Evolutionary conservation across 2,797 vertebrate species (phyloP).

Genomic region (Chelmon rostratus): DNA sequence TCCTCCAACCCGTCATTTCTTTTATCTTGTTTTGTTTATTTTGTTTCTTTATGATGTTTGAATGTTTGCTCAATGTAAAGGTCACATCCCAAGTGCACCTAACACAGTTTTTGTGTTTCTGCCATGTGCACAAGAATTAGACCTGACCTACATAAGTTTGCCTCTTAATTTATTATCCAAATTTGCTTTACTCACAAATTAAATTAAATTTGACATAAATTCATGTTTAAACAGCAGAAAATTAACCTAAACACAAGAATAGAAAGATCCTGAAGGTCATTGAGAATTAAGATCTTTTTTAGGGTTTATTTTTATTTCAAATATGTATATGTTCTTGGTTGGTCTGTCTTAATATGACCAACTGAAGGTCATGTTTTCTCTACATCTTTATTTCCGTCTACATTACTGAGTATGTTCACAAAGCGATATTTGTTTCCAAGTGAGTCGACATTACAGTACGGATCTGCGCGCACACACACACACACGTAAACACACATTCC

Average conservation of each 20-base stretch:
- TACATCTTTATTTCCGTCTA: constrained; percentile 4
- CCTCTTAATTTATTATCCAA: not conserved
- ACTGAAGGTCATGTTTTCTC: constrained; percentile 27
- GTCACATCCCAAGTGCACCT: not conserved
- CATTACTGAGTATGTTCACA: not conserved
- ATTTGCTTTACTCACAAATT: not conserved
- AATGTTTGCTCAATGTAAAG: constrained; percentile 4
- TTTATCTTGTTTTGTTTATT: constrained; percentile 19
- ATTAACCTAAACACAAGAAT: not conserved
- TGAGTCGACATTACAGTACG: constrained; percentile 38
- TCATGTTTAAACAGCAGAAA: not conserved
- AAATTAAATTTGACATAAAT: not conserved
- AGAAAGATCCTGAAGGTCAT: not conserved
- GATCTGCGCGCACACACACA: constrained; percentile 29
- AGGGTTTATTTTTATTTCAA: not conserved
- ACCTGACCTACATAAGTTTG: not conserved
- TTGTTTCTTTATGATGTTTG: constrained; percentile 18
- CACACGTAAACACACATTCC: constrained; percentile 61
- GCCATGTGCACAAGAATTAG: not conserved
- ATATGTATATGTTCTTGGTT: not conserved
- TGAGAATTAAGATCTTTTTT: not conserved
- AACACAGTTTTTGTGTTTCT: not conserved
- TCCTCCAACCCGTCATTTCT: constrained; percentile 39
- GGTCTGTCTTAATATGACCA: not conserved
- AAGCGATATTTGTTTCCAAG: constrained; percentile 28